Percentiles rank a stretch among this genome's conserved stretches.
phyloP scores from a whole-genome alignment of 1,140 invertebrate genomes.

The Drosophila funebris region DNA sequence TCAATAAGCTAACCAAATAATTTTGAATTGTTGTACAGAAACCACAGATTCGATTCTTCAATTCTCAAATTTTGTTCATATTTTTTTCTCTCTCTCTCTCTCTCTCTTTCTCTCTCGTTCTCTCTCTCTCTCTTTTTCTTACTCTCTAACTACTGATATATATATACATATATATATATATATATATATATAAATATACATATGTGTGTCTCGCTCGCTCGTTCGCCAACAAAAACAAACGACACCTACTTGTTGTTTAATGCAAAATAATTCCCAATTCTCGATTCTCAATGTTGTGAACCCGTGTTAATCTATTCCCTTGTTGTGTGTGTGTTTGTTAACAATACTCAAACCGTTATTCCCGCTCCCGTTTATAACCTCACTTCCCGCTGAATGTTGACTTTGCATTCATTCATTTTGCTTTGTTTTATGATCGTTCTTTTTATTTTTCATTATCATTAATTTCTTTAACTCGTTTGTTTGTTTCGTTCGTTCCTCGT shows the following conservation, averaged over 20 bases:
- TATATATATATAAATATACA: not conserved
- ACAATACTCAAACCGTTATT: not conserved
- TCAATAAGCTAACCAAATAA: conserved; percentile 24
- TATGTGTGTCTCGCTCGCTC: conserved; percentile 10
- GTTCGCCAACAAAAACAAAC: not conserved
- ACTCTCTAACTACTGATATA: conserved; percentile 20
- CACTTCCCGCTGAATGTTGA: not conserved
- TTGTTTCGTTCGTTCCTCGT: too few relatives aligned
- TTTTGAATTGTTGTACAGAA: conserved; percentile 42
- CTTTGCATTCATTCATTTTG: conserved; percentile 3
- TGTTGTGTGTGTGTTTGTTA: conserved; percentile 23
- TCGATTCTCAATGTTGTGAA: conserved; percentile 43
- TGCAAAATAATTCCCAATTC: conserved; percentile 22
- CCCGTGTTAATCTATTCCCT: conserved; percentile 18
- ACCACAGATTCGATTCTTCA: conserved; percentile 49
- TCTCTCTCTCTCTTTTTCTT: conserved; percentile 36
- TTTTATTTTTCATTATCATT: conserved; percentile 9
- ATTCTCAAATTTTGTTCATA: conserved; percentile 61
- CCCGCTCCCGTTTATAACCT: not conserved
- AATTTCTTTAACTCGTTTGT: conserved; percentile 27
- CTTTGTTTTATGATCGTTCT: not conserved
- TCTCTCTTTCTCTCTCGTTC: conserved; percentile 39
- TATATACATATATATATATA: conserved; percentile 37
- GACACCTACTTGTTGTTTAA: conserved; percentile 15
- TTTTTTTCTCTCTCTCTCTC: conserved; percentile 43